Percentiles rank a stretch among this genome's conserved stretches.
phyloP scores from a whole-genome alignment of 2,888 invertebrate species.

The Nomada flava region DNA sequence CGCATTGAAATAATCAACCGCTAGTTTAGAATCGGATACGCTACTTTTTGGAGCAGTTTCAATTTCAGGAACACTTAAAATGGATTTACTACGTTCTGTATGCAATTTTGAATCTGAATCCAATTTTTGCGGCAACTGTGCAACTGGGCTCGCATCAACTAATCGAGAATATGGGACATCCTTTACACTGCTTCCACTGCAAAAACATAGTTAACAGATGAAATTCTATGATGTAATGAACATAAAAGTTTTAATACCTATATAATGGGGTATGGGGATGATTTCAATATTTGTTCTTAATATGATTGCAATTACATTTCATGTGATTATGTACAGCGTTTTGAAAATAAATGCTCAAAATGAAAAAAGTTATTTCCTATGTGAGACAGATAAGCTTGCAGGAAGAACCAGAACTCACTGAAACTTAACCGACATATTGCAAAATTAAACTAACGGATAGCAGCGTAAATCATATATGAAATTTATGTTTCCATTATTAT shows the following conservation, averaged over 20 bases:
- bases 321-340: background rate
- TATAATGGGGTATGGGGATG: background rate
- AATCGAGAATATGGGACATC: conserved; percentile 93
- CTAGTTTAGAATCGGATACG: conserved; percentile 93
- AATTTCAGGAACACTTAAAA: conserved; percentile 84
- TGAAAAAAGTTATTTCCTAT: background rate
- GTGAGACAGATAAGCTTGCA: conserved; percentile 35
- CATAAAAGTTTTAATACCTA: background rate
- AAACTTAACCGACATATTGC: conserved; percentile 36
- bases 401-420: conserved; percentile 40
- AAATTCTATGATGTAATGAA: background rate
- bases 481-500: conserved; percentile 9
- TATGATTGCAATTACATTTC: background rate
- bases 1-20: conserved; percentile 89
- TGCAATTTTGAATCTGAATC: conserved; percentile 90
- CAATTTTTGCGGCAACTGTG: conserved; percentile 86
- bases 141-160: conserved; percentile 88
- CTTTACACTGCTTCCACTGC: conserved; percentile 84
- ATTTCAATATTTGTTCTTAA: background rate
- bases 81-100: conserved; percentile 85
- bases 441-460: conserved; percentile 32
- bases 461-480: conserved; percentile 34
- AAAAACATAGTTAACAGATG: conserved; percentile 36
- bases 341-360: conserved; percentile 37
- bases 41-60: conserved; percentile 90